A percentile compares a stretch with the other conserved stretches of the same genome.
Conservation (phyloP, 2,113 vertebrate genomes). For the Orientallactaga bullata region DNA sequence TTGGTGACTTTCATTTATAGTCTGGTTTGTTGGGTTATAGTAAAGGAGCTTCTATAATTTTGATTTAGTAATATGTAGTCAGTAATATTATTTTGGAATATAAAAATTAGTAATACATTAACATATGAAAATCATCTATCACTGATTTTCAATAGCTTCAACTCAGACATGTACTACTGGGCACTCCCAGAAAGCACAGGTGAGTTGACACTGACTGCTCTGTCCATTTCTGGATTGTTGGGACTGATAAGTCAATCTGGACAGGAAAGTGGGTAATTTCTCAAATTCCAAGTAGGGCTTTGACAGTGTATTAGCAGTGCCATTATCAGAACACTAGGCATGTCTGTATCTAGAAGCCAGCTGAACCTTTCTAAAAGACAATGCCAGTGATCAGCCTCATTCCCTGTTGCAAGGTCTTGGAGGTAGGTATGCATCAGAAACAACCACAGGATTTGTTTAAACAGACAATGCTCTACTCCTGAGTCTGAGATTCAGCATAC, state of each 20-base stretch:
- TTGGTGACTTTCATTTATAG: not conserved
- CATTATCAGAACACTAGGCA: not conserved
- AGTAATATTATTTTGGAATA: not conserved
- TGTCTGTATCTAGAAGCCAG: not conserved
- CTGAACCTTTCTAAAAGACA: not conserved
- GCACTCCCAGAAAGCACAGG: not conserved
- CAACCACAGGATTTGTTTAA: not conserved
- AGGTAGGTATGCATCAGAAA: not conserved
- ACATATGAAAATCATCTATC: not conserved
- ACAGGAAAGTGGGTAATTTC: constrained; percentile 10
- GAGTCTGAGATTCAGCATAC: not conserved
- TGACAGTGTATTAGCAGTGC: not conserved
- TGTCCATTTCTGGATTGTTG: constrained; percentile 40
- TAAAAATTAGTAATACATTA: not conserved
- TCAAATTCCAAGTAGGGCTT: constrained; percentile 11
- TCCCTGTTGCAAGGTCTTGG: not conserved
- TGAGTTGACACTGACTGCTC: not conserved
- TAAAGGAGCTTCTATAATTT: not conserved
- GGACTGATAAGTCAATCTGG: not conserved
- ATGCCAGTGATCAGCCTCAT: not conserved
- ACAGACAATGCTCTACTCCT: not conserved
- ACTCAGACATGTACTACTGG: not conserved
- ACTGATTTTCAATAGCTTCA: not conserved
- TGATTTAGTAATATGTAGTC: not conserved
- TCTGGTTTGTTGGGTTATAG: not conserved